Conservation (phyloP, 2,113 vertebrate species). For the Donacobius atricapilla region DNA sequence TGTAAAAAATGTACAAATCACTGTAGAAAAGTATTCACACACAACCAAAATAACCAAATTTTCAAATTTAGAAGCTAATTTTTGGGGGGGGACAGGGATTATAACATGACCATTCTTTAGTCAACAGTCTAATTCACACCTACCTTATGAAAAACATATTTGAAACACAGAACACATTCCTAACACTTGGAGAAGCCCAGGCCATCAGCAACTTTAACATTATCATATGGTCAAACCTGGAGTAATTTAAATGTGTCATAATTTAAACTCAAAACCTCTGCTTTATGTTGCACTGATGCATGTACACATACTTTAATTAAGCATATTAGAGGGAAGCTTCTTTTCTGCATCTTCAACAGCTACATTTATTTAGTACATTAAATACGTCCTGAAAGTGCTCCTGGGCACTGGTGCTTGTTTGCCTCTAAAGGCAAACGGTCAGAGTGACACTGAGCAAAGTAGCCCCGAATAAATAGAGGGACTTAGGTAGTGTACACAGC, state of each 20-base stretch:
- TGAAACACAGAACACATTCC: background rate
- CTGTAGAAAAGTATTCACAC: background rate
- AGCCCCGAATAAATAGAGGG: background rate
- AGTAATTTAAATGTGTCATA: background rate
- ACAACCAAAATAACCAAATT: fast-evolving
- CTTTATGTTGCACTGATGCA: background rate
- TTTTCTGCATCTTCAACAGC: background rate
- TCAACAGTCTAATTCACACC: background rate
- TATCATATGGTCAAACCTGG: background rate
- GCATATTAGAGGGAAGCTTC: background rate
- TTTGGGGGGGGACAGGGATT: background rate
- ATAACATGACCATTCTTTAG: background rate
- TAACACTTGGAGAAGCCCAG: background rate
- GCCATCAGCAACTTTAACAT: background rate
- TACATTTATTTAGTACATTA: background rate
- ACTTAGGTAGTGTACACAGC: background rate
- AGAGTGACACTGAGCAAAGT: background rate
- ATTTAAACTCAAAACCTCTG: background rate
- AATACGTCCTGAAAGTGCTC: background rate
- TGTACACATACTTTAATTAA: background rate
- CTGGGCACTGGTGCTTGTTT: background rate
- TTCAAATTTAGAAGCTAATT: background rate
- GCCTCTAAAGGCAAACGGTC: background rate
- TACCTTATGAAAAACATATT: background rate
- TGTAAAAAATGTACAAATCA: background rate